phyloP scores from a whole-genome alignment of 2,888 invertebrate genomes.

The Campopleginae sp. region DNA sequence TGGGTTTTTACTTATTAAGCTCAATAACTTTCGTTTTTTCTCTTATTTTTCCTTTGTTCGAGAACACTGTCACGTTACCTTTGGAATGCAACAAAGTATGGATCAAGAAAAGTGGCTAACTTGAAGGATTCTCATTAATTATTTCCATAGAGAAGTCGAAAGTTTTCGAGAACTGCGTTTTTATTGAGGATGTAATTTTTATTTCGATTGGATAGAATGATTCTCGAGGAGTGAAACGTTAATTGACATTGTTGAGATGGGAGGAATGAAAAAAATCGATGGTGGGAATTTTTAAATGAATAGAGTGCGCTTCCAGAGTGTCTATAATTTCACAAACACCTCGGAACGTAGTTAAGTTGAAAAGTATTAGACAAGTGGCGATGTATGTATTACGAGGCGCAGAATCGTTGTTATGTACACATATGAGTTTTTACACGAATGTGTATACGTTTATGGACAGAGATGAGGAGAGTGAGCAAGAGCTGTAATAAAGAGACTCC shows the following conservation, averaged over 20 bases:
- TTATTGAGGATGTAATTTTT: too few relatives aligned
- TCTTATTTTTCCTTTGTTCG: too few relatives aligned
- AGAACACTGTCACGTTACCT: too few relatives aligned
- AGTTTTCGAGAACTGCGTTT: neutral
- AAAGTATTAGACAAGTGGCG: conserved; percentile 18
- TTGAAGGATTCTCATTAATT: neutral
- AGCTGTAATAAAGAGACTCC: conserved; percentile 61
- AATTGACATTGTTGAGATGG: conserved; percentile 23
- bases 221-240: neutral
- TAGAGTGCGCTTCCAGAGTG: neutral
- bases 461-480: conserved; percentile 46
- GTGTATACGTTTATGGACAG: neutral
- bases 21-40: too few relatives aligned
- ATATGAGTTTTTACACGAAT: neutral
- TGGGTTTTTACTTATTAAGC: neutral
- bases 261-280: conserved; percentile 12
- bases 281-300: conserved; percentile 12
- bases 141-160: neutral
- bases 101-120: too few relatives aligned
- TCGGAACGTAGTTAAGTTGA: conserved; percentile 14
- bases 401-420: conserved; percentile 7
- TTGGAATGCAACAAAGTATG: too few relatives aligned
- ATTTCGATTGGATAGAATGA: neutral
- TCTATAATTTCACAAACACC: conserved; percentile 10
- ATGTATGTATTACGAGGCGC: conserved; percentile 13